Percentiles rank a stretch among this genome's conserved stretches.
Evolutionary conservation across 2,888 invertebrate genomes (phyloP).

Genomic region (Eristalis arbustorum): DNA sequence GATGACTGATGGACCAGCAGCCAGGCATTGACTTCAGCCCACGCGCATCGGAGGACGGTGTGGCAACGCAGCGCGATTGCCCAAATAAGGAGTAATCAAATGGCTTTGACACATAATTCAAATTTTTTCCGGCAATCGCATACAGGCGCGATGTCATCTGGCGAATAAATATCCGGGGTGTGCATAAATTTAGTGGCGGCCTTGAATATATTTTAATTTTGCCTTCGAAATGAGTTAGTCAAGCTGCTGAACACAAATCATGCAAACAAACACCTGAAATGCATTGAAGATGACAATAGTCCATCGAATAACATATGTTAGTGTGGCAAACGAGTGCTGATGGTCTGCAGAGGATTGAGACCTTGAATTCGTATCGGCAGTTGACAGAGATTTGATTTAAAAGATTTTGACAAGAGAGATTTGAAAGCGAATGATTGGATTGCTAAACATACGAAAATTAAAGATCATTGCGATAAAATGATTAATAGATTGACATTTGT

Average conservation of each 20-base stretch:
- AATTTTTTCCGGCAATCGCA: not conserved
- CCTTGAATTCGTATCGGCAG: no score
- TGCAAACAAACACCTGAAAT: not conserved
- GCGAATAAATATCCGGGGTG: not conserved
- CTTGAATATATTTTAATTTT: not conserved
- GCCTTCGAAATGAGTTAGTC: not conserved
- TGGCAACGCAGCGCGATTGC: not conserved
- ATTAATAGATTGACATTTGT: no score
- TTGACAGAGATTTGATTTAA: no score
- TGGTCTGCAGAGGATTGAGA: no score
- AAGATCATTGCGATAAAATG: no score
- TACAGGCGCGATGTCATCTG: not conserved
- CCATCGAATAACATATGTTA: no score
- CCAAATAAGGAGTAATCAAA: not conserved
- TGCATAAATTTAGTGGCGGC: not conserved
- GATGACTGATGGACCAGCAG: not conserved
- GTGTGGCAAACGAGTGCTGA: no score
- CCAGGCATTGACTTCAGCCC: not conserved
- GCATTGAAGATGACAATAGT: not conserved
- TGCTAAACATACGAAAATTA: no score
- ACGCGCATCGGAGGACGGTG: not conserved
- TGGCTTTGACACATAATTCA: not conserved
- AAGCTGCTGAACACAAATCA: not conserved
- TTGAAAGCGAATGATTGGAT: no score
- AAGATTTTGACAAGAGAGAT: no score